phyloP scores from a whole-genome alignment of 2,113 vertebrate genomes.

The Mellivora capensis region DNA sequence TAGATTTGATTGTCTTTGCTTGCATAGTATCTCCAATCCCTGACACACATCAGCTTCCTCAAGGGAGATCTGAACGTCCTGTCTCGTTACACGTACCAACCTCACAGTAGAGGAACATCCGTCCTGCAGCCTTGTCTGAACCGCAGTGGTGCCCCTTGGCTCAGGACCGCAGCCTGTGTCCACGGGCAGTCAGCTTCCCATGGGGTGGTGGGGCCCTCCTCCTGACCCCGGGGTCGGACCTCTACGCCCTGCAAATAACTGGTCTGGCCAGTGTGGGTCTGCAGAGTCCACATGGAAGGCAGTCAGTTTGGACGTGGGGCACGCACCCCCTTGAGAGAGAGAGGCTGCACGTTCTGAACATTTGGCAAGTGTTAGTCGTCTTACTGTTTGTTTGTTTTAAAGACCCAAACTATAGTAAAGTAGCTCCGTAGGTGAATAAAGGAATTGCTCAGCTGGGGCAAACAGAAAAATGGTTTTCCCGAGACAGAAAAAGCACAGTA shows the following conservation, averaged over 20 bases:
- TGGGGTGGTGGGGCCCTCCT: background rate
- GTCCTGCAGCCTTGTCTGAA: background rate
- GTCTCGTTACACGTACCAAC: background rate
- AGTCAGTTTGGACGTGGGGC: background rate
- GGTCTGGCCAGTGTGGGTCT: background rate
- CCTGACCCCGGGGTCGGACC: background rate
- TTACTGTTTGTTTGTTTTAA: background rate
- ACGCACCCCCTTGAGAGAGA: background rate
- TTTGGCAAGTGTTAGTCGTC: background rate
- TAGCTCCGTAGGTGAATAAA: background rate
- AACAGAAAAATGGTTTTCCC: background rate
- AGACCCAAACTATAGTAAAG: background rate
- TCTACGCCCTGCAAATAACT: background rate
- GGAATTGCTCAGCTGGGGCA: background rate
- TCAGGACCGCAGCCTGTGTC: background rate
- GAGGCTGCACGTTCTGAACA: background rate
- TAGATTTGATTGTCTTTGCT: background rate
- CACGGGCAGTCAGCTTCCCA: accelerated
- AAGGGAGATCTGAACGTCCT: background rate
- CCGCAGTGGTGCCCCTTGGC: background rate
- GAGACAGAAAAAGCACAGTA: background rate
- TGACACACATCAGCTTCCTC: background rate
- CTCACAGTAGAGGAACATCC: background rate
- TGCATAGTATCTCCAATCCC: background rate
- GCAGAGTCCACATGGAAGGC: background rate